Percentiles rank a stretch among this genome's conserved stretches.
Conservation (phyloP, 2,797 vertebrate species). For the Smutsia temminckii region DNA sequence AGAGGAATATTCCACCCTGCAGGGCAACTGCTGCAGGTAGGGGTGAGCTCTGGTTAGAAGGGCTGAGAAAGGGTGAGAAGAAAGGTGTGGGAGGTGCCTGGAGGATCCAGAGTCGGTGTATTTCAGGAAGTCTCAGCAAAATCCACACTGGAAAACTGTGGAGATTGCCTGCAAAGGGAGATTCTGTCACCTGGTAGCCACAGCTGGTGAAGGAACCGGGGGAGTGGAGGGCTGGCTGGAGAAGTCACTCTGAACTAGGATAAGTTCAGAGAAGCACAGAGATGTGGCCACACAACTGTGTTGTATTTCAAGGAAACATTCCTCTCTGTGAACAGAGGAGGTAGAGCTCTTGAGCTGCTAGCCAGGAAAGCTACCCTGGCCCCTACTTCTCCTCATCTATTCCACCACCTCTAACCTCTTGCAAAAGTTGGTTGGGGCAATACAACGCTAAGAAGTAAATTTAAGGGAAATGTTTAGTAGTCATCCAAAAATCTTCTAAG, state of each 20-base stretch:
- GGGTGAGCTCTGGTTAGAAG: background rate
- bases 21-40: background rate
- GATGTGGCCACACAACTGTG: background rate
- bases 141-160: background rate
- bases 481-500: slow-evolving; percentile 5
- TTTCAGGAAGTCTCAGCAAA: background rate
- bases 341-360: background rate
- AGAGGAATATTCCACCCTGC: too few relatives aligned
- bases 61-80: background rate
- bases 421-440: background rate
- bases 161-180: background rate
- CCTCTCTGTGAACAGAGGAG: background rate
- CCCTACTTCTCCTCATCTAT: background rate
- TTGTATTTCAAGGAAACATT: background rate
- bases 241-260: background rate
- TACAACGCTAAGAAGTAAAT: background rate
- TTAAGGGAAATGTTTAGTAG: background rate
- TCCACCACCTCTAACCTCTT: background rate
- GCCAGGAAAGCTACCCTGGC: background rate
- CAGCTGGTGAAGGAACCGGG: background rate
- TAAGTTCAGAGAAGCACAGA: background rate
- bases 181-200: background rate
- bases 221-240: background rate
- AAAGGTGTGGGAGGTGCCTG: background rate
- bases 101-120: background rate